Evolutionary conservation across 2,113 vertebrate genomes (phyloP), one percentile per base, ranked within the genome.

Genomic region (Prinia subflava): DNA sequence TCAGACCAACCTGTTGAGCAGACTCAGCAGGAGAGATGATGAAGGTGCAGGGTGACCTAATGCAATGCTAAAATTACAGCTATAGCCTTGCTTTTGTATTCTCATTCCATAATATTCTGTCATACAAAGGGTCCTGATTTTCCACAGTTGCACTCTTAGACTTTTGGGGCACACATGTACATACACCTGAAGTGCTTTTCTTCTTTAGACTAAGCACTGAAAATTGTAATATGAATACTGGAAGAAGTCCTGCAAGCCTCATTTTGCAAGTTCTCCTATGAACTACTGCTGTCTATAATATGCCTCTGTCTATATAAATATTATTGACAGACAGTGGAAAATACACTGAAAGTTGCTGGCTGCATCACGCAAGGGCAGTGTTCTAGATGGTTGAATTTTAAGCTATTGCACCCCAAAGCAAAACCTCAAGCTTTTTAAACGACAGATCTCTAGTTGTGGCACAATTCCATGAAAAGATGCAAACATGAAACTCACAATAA

Each of bases 301-400:
- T 59, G 20, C 37, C 39, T 86, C 30, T 13, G 13, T 53, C 47
- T 67, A 10, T n/a, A 37, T 3, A 47, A 74, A 74, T 50, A 33
- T 21, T 35, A 31, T 30, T 63, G 35, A 63, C 24, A 39, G 35
- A n/a, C 7, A 44, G n/a, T 49, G 73, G 31, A 53, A 94, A 82
- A 82, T 35, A 31, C 0, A 0, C 10, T 75, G 37, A 65, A 70
- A 84, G 71, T 64, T 52, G 28, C 14, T 55, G 20, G 1, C 35
- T 78, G 23, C 30, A 30, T 59, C 13, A 68, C 0, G 0, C 22
- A 92, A 44, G 8, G 10, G 1, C 35, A 77, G 15, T 24, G 24
- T 50, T 89, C 47, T 63, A 15, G 33, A 25, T 30, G 22, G 15
- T 8, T 65, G 35, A 46, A 57, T 37, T 93, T 87, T 53, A 57